A percentile compares a stretch with the other conserved stretches of the same genome.
Conservation (phyloP, 2,888 invertebrate species). For the Anthophora plumipes region DNA sequence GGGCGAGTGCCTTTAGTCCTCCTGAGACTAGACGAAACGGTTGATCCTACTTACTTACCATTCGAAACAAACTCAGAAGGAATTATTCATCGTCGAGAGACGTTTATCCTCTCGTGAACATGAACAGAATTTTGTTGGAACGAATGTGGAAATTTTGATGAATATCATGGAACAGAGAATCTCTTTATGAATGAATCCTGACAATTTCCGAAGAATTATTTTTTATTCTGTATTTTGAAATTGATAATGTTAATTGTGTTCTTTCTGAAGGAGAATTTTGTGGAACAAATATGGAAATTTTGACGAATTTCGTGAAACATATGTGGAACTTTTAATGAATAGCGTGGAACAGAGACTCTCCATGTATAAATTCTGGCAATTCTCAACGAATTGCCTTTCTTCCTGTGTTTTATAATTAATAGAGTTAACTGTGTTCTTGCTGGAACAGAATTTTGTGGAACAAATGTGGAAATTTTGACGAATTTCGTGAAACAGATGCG, state of each 20-base stretch:
- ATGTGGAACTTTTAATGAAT: not conserved
- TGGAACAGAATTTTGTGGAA: not conserved
- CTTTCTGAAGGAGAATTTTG: not conserved
- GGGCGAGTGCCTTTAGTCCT: not conserved
- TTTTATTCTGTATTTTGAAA: too few species aligned
- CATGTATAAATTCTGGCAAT: too few species aligned
- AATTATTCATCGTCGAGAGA: slow-evolving; percentile 44
- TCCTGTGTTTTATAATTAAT: too few species aligned
- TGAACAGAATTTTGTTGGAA: too few species aligned
- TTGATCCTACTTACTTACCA: slow-evolving; percentile 39
- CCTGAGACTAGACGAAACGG: not conserved
- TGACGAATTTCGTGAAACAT: not conserved
- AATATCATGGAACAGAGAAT: too few species aligned
- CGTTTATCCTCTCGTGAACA: slow-evolving; percentile 26
- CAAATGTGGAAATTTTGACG: slow-evolving; percentile 2
- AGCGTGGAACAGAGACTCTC: too few species aligned
- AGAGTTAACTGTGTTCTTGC: not conserved
- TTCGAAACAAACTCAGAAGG: slow-evolving; percentile 43
- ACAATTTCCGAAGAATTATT: too few species aligned
- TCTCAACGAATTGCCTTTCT: too few species aligned
- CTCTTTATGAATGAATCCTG: too few species aligned
- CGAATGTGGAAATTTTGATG: too few species aligned
- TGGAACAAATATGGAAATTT: too few species aligned
- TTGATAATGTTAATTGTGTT: too few species aligned
- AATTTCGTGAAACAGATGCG: not conserved